Percentiles rank a stretch among this genome's conserved stretches.
Conservation (phyloP, 2,888 invertebrate genomes). For the Lamproptera curius region DNA sequence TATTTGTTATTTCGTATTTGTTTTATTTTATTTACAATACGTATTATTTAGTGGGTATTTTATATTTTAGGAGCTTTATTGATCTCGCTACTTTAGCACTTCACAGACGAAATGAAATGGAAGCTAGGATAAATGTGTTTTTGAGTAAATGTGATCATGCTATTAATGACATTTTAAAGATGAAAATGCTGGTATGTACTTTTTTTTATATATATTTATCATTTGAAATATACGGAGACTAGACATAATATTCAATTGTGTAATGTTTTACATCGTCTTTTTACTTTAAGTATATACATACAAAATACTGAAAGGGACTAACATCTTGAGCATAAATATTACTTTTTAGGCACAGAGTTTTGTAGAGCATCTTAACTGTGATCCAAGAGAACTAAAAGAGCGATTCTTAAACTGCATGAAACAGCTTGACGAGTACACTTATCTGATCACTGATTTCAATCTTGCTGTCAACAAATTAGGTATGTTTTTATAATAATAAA, state of each 20-base stretch:
- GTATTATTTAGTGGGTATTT: conserved; percentile 1
- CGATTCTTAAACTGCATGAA: conserved; percentile 57
- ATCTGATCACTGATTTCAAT: conserved; percentile 64
- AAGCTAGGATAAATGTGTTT: conserved; percentile 51
- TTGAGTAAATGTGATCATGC: conserved; percentile 58
- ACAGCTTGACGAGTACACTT: conserved; percentile 61
- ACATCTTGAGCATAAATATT: no score
- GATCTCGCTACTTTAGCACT: conserved; percentile 59
- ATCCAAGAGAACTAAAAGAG: conserved; percentile 57
- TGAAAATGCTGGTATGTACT: conserved; percentile 61
- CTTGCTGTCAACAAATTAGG: conserved; percentile 51
- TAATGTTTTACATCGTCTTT: no score
- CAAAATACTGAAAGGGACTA: no score
- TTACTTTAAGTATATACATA: no score
- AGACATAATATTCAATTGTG: no score
- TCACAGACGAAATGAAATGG: conserved; percentile 61
- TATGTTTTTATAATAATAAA: conserved; percentile 24
- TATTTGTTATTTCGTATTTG: no score
- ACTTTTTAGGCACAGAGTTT: conserved; percentile 46
- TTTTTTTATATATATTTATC: no score
- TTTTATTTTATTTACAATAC: background rate
- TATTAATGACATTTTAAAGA: conserved; percentile 47
- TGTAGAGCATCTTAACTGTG: conserved; percentile 56
- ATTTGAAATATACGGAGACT: conserved; percentile 2
- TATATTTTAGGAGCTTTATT: conserved; percentile 59